Percentiles rank a stretch among this genome's conserved stretches.
Evolutionary conservation across 2,888 invertebrate species (phyloP).

Genomic region (Coecobrya sp.): DNA sequence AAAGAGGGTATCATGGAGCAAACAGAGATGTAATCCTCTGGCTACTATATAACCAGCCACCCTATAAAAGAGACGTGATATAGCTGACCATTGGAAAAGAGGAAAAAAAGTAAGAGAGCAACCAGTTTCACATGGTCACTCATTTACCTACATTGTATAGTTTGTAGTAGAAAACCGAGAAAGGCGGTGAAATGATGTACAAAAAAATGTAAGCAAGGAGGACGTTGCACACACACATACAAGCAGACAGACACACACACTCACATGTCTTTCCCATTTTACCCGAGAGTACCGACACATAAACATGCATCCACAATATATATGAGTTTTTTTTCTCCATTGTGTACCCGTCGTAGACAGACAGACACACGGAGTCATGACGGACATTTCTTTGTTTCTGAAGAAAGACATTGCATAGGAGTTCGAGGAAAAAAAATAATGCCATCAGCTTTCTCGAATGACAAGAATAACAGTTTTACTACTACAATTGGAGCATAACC

Average conservation of each 20-base stretch:
- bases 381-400: conserved; percentile 32
- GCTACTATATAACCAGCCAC: too few relatives aligned
- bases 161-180: conserved; percentile 68
- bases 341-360: conserved; percentile 30
- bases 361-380: conserved; percentile 54
- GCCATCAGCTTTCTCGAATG: not conserved
- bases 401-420: not conserved
- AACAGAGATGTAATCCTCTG: not conserved
- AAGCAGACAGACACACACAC: not conserved
- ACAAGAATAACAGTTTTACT: not conserved
- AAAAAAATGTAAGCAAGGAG: conserved; percentile 42
- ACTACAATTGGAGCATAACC: not conserved
- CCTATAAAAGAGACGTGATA: not conserved
- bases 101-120: conserved; percentile 47
- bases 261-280: not conserved
- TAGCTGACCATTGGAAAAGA: conserved; percentile 37
- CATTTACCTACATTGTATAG: conserved; percentile 70
- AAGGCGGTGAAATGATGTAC: conserved; percentile 76
- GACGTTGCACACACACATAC: conserved; percentile 1
- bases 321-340: not conserved
- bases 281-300: not conserved
- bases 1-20: not conserved
- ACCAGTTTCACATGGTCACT: conserved; percentile 82
- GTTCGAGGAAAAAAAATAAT: not conserved
- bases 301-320: not conserved